Evolutionary conservation across 2,888 invertebrate species (phyloP).

Genomic region (Leptopilina drosophilae): DNA sequence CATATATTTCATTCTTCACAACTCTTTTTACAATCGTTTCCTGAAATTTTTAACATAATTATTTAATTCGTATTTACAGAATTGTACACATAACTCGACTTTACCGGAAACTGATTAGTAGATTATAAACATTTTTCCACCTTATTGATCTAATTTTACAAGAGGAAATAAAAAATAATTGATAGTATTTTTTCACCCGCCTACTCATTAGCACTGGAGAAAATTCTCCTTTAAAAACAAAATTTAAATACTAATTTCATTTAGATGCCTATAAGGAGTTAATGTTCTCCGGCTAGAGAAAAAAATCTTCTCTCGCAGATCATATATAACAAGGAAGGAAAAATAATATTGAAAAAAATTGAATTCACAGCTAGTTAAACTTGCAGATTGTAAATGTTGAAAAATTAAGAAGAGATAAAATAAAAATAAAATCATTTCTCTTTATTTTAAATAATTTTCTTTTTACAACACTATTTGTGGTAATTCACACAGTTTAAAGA

Average conservation of each 20-base stretch:
- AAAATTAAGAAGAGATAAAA: background rate
- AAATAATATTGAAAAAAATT: background rate
- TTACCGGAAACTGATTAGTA: too few species aligned
- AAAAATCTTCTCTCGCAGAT: background rate
- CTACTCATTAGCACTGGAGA: background rate
- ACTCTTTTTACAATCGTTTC: background rate
- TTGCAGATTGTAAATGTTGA: background rate
- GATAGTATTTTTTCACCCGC: too few species aligned
- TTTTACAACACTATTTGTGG: background rate
- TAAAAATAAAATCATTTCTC: conserved; percentile 8
- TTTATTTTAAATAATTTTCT: conserved; percentile 6
- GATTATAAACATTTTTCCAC: too few species aligned
- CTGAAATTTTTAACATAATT: background rate
- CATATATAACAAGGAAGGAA: background rate
- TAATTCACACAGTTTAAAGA: conserved; percentile 10
- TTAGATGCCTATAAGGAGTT: background rate
- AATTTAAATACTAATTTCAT: background rate
- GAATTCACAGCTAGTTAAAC: conserved; percentile 10
- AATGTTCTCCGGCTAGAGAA: background rate
- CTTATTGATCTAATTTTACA: too few species aligned
- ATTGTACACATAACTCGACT: too few species aligned
- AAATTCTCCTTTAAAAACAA: background rate
- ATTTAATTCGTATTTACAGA: too few species aligned
- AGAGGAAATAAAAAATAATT: too few species aligned
- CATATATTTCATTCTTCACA: background rate